A percentile compares a stretch with the other conserved stretches of the same genome.
Evolutionary conservation across 2,113 vertebrate genomes (phyloP).

Genomic region (Herpetotheres cachinnans): DNA sequence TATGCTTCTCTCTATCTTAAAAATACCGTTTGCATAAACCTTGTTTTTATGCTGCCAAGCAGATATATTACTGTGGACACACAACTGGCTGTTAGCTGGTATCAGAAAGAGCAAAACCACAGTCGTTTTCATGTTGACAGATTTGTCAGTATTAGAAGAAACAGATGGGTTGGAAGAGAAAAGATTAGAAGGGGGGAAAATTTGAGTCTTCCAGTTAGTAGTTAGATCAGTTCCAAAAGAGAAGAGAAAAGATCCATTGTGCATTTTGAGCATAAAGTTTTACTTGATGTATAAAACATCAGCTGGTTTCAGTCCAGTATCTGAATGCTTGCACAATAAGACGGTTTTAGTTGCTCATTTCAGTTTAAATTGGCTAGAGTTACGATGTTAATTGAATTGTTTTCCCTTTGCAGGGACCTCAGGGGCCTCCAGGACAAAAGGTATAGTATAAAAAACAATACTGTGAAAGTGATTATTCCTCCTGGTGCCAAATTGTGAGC

Average conservation of each 20-base stretch:
- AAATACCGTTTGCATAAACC: background rate
- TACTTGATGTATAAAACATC: conserved; percentile 11
- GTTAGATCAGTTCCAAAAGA: conserved; percentile 28
- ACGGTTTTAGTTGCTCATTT: conserved; percentile 62
- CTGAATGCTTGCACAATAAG: conserved; percentile 37
- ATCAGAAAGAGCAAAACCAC: background rate
- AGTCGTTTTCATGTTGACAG: background rate
- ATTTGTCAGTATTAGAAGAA: conserved; percentile 30
- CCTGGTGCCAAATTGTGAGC: conserved; percentile 6
- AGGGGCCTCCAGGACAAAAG: conserved; percentile 90
- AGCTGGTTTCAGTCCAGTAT: conserved; percentile 42
- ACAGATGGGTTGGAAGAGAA: background rate
- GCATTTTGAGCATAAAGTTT: background rate
- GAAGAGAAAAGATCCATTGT: conserved; percentile 7
- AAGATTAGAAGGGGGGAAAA: background rate
- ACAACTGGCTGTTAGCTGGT: background rate
- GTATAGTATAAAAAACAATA: conserved; percentile 75
- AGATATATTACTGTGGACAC: background rate
- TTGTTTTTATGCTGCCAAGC: background rate
- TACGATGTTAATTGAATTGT: conserved; percentile 76
- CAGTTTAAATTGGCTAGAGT: conserved; percentile 53
- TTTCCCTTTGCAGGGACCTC: conserved; percentile 85
- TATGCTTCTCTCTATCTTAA: background rate
- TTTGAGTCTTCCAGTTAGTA: background rate
- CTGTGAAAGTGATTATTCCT: conserved; percentile 52